phyloP scores from a whole-genome alignment of 2,797 vertebrate species.

The Chaetodon trifasciatus region DNA sequence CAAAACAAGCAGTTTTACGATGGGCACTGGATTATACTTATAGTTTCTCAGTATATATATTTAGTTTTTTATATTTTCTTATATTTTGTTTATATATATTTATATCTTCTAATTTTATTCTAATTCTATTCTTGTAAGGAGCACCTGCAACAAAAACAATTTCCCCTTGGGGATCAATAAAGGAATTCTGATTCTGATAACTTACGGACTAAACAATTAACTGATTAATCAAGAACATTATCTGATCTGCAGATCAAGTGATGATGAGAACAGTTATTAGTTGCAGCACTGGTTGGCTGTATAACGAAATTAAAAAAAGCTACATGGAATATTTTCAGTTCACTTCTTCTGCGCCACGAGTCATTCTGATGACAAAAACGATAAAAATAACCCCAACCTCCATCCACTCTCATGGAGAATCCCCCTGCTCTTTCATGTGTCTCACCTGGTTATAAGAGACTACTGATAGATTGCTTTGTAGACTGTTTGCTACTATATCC shows the following conservation, averaged over 20 bases:
- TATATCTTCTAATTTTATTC: too few species aligned
- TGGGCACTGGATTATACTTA: too few species aligned
- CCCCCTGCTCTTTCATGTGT: not conserved
- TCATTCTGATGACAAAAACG: not conserved
- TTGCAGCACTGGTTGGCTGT: not conserved
- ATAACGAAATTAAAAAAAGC: not conserved
- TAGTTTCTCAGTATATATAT: too few species aligned
- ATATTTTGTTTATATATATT: too few species aligned
- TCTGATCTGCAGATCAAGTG: not conserved
- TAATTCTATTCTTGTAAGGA: too few species aligned
- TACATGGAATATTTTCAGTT: too few species aligned
- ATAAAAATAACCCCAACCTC: not conserved
- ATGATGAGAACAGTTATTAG: not conserved
- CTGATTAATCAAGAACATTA: not conserved
- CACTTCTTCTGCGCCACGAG: too few species aligned
- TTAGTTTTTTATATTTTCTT: too few species aligned
- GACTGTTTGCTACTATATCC: slow-evolving; percentile 98
- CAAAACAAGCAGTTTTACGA: not conserved
- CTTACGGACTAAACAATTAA: not conserved
- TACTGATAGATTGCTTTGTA: slow-evolving; percentile 99
- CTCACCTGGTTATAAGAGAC: slow-evolving; percentile 99
- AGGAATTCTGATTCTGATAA: too few species aligned
- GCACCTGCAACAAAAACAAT: too few species aligned
- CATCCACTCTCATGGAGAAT: not conserved
- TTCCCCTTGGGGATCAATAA: too few species aligned